Base-by-base conservation (phyloP, 2,797 vertebrate species). In the Scolopax rusticola region DNA sequence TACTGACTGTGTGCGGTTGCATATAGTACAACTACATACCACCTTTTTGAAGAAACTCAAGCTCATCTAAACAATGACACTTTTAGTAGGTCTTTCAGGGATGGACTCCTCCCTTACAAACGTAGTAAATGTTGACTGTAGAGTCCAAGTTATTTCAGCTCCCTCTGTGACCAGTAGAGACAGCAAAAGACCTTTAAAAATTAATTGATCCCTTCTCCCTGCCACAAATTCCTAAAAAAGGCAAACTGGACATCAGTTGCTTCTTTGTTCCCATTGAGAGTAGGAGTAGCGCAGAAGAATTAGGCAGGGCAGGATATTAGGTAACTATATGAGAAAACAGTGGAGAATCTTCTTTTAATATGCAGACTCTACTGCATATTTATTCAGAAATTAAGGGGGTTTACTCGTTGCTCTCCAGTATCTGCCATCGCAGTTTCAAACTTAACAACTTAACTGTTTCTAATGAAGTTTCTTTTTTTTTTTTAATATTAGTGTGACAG, bases 111-210 rank as follows among this genome's bases (percentile, higher is more conserved):
- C 13, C 7, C 23, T 65, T 32, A 65, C 4, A 65, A 77, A 45
- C 19, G 51, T 67, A 45, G 30, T 63, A 32, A 38, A 89, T 51
- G 8, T 41, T 74, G 33, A 41, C 12, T 41, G 21, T 43, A 18
- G 25, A 70, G 25, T 50, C 23, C n/a, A 68, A 81, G 48, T 71
- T 63, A 41, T 50, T 60, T 80, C 43, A 73, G 28, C 76, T 85
- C 45, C 45, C n/a, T 85, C 14, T 5, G 45, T 83, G 60, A 86
- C 57, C 76, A 84, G 91, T 30, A 89, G 45, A 90, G 75, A 89
- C 85, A 93, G 68, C 45, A 76, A 95, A 93, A 28, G 38, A 68
- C 16, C 36, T 95, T 91, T 83, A 87, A 70, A 92, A 92, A 57
- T 71, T 68, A 59, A 33, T 76, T 43, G 51, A 43, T 45, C 23